Evolutionary conservation across 2,113 vertebrate species (phyloP).

Genomic region (Muscicapa adusta): DNA sequence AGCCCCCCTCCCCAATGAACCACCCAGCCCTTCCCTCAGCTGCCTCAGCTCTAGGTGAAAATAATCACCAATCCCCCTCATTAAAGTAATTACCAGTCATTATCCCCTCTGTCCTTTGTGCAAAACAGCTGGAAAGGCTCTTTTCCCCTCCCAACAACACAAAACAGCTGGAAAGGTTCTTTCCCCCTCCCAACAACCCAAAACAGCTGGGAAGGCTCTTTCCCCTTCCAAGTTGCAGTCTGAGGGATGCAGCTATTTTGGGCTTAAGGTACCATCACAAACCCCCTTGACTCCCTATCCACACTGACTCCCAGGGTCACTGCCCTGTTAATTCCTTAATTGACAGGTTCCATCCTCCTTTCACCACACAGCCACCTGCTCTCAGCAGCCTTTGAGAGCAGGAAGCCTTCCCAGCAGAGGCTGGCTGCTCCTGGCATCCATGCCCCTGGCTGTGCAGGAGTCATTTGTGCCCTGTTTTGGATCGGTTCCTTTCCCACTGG

Average conservation of each 20-base stretch:
- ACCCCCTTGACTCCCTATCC: not conserved
- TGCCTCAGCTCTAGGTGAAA: not conserved
- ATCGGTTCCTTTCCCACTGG: not conserved
- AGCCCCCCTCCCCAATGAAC: not conserved
- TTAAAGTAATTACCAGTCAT: not conserved
- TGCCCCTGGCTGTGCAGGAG: not conserved
- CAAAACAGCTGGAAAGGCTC: not conserved
- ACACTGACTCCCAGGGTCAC: rapidly evolving
- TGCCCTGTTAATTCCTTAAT: not conserved
- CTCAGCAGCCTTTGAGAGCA: not conserved
- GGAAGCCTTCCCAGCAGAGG: not conserved
- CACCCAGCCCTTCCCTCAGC: not conserved
- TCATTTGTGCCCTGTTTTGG: rapidly evolving
- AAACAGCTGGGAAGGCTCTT: not conserved
- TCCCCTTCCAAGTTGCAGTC: not conserved
- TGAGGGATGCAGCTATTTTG: not conserved
- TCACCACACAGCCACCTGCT: not conserved
- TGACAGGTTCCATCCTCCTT: not conserved
- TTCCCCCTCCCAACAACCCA: not conserved
- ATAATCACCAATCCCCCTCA: not conserved
- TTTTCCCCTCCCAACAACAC: not conserved
- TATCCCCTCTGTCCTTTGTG: not conserved
- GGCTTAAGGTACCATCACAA: not conserved
- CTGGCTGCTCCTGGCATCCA: rapidly evolving
- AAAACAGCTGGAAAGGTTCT: not conserved